phyloP scores from a whole-genome alignment of 2,797 vertebrate species.

The Manis javanica region DNA sequence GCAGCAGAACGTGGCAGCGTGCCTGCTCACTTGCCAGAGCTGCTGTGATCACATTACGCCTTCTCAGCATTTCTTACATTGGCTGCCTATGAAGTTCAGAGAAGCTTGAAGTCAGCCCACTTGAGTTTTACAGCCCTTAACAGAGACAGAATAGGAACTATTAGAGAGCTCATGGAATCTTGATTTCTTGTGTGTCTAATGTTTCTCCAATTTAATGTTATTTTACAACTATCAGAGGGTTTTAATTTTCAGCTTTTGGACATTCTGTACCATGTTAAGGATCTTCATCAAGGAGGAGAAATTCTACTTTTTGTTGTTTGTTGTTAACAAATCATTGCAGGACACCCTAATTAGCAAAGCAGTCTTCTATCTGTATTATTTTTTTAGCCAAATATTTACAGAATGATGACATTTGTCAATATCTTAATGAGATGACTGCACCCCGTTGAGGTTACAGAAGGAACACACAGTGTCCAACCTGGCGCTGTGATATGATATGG shows the following conservation, averaged over 20 bases:
- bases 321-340: neutral
- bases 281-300: slow-evolving; percentile 43
- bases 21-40: slow-evolving; percentile 71
- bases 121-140: slow-evolving; percentile 77
- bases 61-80: slow-evolving; percentile 72
- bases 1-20: slow-evolving; percentile 72
- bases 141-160: neutral
- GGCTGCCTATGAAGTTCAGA: slow-evolving; percentile 80
- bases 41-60: slow-evolving; percentile 79
- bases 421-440: slow-evolving; percentile 55
- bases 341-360: slow-evolving; percentile 26
- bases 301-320: neutral
- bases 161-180: neutral
- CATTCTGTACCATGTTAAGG: neutral
- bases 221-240: slow-evolving; percentile 39
- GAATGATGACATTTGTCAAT: slow-evolving; percentile 52
- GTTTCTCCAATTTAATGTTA: neutral
- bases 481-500: slow-evolving; percentile 12
- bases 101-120: slow-evolving; percentile 80
- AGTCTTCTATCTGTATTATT: neutral
- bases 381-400: slow-evolving; percentile 38
- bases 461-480: slow-evolving; percentile 6
- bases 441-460: slow-evolving; percentile 36
- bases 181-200: neutral
- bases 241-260: slow-evolving; percentile 65